These are phyloP conservation scores for Carabus problematicus DNA, from an alignment of 2,888 invertebrate genomes.

Conservation along the genomic window DNA sequence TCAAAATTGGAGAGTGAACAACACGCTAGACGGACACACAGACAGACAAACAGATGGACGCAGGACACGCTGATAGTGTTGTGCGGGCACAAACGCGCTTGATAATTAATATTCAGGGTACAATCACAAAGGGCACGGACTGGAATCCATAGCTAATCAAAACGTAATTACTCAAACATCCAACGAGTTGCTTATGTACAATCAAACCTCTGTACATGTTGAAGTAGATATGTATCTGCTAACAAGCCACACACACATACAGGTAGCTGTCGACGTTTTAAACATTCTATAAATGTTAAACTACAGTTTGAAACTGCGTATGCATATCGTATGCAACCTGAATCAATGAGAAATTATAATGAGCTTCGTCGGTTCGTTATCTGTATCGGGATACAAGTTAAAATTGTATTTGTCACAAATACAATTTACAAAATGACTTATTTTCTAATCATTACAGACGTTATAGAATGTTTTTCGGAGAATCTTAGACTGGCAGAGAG, in stretches of 20 bases:
- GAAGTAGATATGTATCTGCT: conserved; percentile 18
- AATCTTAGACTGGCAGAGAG: too few relatives aligned
- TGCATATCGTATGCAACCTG: too few relatives aligned
- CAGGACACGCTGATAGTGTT: background rate
- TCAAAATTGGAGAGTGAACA: too few relatives aligned
- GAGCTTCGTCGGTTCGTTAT: too few relatives aligned
- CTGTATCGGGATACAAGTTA: too few relatives aligned
- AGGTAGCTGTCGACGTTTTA: background rate
- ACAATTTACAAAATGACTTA: too few relatives aligned
- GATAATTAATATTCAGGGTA: conserved; percentile 37
- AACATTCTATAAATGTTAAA: too few relatives aligned
- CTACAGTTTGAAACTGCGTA: too few relatives aligned
- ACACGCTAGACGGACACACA: background rate
- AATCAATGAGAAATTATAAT: too few relatives aligned
- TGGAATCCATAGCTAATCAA: conserved; percentile 39
- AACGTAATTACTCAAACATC: conserved; percentile 36
- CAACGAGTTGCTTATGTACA: conserved; percentile 37
- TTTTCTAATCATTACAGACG: too few relatives aligned
- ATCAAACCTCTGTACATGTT: background rate
- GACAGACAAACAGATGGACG: background rate
- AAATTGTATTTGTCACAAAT: too few relatives aligned
- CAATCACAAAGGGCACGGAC: conserved; percentile 32
- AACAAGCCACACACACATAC: background rate
- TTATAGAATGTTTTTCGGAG: too few relatives aligned
- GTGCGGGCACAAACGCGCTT: conserved; percentile 16